These are phyloP conservation scores for Lithodes maja DNA, from an alignment of 2,888 invertebrate genomes.

Conservation along the genomic window DNA sequence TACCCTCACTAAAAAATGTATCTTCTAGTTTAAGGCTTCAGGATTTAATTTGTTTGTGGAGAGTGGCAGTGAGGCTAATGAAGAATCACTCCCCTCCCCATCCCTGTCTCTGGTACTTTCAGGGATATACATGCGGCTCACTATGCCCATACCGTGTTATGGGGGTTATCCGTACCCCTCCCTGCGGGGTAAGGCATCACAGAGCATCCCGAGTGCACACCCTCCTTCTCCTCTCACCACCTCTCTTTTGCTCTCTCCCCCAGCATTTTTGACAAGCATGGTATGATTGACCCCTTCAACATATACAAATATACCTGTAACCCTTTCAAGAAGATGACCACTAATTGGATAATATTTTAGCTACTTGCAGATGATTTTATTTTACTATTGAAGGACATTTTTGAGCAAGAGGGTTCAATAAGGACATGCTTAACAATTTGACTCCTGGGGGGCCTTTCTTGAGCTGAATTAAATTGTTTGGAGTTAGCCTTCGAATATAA, in stretches of 20 bases:
- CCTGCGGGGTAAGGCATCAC: constrained; percentile 59
- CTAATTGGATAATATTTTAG: no score
- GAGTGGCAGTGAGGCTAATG: constrained; percentile 42
- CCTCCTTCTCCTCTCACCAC: neutral
- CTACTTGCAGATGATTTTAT: no score
- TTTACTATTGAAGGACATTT: neutral
- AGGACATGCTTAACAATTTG: no score
- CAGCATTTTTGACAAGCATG: constrained; percentile 67
- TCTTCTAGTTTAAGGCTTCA: constrained; percentile 44
- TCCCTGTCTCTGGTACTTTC: constrained; percentile 65
- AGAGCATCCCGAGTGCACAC: constrained; percentile 52
- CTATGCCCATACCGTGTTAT: constrained; percentile 69
- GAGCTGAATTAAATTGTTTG: no score
- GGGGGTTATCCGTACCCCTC: constrained; percentile 69
- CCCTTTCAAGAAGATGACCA: no score
- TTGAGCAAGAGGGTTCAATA: neutral
- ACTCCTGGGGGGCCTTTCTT: no score
- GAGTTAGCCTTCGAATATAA: no score
- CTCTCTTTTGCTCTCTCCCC: neutral
- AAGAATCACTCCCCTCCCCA: constrained; percentile 30
- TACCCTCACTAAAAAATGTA: neutral
- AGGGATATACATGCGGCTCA: constrained; percentile 70
- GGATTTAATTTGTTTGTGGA: neutral
- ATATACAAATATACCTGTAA: no score
- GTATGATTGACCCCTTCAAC: constrained; percentile 41